Conservation (phyloP, 2,888 invertebrate species). For the Parochlus steinenii region DNA sequence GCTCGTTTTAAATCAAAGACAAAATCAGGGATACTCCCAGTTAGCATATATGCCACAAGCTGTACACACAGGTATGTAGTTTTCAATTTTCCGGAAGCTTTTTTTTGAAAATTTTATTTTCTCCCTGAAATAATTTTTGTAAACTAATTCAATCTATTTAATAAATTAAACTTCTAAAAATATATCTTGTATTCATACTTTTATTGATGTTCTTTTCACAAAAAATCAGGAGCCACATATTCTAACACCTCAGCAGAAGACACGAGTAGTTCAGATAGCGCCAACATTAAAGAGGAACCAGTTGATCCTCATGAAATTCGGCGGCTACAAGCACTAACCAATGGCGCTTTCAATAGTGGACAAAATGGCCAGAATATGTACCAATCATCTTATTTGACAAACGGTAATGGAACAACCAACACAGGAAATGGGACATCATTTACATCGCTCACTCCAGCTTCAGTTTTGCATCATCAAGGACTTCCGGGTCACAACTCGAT, state of each 20-base stretch:
- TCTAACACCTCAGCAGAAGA: conserved; percentile 37
- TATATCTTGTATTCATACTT: too few relatives aligned
- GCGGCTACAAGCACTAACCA: conserved; percentile 40
- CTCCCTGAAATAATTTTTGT: too few relatives aligned
- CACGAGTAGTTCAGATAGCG: conserved; percentile 43
- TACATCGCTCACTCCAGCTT: conserved; percentile 40
- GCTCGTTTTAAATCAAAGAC: conserved; percentile 21
- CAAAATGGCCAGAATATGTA: too few relatives aligned
- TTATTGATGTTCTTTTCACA: not conserved
- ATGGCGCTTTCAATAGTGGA: conserved; percentile 23
- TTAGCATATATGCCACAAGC: conserved; percentile 89
- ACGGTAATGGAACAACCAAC: too few relatives aligned
- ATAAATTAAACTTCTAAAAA: not conserved
- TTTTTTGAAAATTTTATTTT: too few relatives aligned
- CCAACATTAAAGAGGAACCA: conserved; percentile 75
- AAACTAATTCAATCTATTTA: not conserved
- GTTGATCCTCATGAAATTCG: conserved; percentile 62
- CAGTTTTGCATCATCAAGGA: conserved; percentile 34
- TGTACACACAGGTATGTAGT: conserved; percentile 44
- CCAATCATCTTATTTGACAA: conserved; percentile 28
- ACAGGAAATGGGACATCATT: conserved; percentile 32
- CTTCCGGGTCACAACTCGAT: conserved; percentile 5
- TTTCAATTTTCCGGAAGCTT: too few relatives aligned
- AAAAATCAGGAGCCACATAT: conserved; percentile 26
- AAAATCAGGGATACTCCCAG: conserved; percentile 36